Evolutionary conservation across 2,888 invertebrate species (phyloP), one percentile per base, ranked within the genome.

Genomic region (Incurvaria masculella): DNA sequence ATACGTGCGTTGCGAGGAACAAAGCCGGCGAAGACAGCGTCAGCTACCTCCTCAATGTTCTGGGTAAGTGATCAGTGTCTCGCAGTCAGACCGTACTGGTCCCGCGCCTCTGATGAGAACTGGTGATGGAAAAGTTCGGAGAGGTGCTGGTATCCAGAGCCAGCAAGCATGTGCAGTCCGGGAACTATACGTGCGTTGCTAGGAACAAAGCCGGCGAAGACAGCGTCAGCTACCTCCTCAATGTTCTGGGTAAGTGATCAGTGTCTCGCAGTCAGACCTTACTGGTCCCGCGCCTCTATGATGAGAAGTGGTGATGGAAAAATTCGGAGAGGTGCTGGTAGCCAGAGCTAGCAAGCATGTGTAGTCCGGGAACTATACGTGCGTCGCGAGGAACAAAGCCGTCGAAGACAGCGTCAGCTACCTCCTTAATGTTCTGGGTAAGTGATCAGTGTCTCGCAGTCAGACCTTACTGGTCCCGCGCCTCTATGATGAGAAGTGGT

Each of bases 1-100:
- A 85, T 57, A 79, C 74, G 0, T 85, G 85, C 59, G 72, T 80
- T 21, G 85, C 84, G 1, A 76, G 69, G 49, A 86, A 84, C 57
- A 65, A 64, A 42, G 75, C 78, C 2, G 86, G 85, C 0, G 68
- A 71, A 44, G 61, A 64, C 6, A 69, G 70, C 51, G 58, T 74
- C 18, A 61, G 61, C 8, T 80, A 81, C 53, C 56, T 72, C 40
- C 69, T 81, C 11, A 66, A 74, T 58, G 72, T 81, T 38, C 58
- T 79, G 23, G 72, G 81, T 80, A 56, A 65, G 69, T 57, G 40
- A 2, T 19, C 2, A 45, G 8, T 41, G 8, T 14, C 8, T 27
- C 14, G 14, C 27, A 10, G 27, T 14, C 14, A 27, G 8, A 10
- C 72, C 87, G 19, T 75, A 76, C 52, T 88, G 87, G 87, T 79